A percentile compares a stretch with the other conserved stretches of the same genome.
Conservation (phyloP, 2,113 vertebrate genomes). For the Phoenicopterus ruber region DNA sequence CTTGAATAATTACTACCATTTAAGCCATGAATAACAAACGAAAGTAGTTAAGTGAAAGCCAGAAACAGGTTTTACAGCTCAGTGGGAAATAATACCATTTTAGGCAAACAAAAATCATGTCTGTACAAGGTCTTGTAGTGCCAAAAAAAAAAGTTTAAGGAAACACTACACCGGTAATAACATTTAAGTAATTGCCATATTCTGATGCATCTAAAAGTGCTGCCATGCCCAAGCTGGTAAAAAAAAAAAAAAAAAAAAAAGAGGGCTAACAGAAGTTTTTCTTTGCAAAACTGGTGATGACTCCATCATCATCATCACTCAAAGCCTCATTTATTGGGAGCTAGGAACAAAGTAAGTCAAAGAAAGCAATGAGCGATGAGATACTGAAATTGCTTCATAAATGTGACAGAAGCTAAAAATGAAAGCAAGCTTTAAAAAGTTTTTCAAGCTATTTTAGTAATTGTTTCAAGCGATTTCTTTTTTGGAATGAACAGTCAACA, state of each 20-base stretch:
- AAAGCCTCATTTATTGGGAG: not conserved
- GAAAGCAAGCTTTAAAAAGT: not conserved
- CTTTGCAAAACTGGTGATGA: not conserved
- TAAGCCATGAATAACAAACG: not conserved
- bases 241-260: not conserved
- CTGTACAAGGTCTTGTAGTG: not conserved
- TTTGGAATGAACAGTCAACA: not conserved
- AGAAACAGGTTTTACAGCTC: not conserved
- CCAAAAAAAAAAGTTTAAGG: not conserved
- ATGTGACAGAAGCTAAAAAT: not conserved
- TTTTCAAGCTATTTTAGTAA: not conserved
- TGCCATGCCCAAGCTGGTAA: not conserved
- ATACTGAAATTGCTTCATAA: not conserved
- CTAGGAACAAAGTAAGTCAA: not conserved
- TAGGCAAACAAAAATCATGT: not conserved
- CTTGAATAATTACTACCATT: not conserved
- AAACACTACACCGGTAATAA: not conserved
- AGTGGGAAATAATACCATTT: not conserved
- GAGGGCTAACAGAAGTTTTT: not conserved
- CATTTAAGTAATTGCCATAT: not conserved
- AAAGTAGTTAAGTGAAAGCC: not conserved
- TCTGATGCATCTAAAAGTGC: not conserved
- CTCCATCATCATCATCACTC: not conserved
- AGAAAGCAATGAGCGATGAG: not conserved
- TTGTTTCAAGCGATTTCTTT: not conserved